phyloP scores from a whole-genome alignment of 1,140 invertebrate species.

The Halictus rubicundus region DNA sequence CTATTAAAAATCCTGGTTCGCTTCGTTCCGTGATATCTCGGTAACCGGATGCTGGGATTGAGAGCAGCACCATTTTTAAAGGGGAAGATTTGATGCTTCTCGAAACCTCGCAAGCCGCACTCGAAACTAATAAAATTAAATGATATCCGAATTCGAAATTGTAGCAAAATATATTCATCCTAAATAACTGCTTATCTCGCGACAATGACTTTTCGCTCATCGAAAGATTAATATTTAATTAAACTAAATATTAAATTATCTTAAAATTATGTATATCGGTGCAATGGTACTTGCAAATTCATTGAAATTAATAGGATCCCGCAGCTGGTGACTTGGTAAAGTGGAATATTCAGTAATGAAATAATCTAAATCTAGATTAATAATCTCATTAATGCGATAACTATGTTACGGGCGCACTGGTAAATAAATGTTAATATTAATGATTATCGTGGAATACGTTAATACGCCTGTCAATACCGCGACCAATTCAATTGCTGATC shows the following conservation, averaged over 20 bases:
- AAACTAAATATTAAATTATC: too few species aligned
- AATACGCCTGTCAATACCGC: too few species aligned
- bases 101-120: too few species aligned
- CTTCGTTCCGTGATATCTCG: background rate
- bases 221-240: too few species aligned
- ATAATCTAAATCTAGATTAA: background rate
- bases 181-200: too few species aligned
- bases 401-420: background rate
- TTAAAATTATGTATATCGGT: too few species aligned
- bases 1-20: background rate
- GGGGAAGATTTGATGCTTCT: background rate
- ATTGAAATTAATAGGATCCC: background rate
- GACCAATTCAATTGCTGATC: background rate
- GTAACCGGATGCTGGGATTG: background rate
- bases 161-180: too few species aligned
- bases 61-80: background rate
- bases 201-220: too few species aligned
- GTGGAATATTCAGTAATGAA: background rate
- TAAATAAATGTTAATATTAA: constrained; percentile 1
- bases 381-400: background rate
- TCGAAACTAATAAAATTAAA: too few species aligned
- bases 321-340: background rate
- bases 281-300: background rate
- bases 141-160: too few species aligned
- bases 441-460: background rate